Base-by-base conservation (phyloP, 2,113 vertebrate species). In the Cynoglossus semilaevis region DNA sequence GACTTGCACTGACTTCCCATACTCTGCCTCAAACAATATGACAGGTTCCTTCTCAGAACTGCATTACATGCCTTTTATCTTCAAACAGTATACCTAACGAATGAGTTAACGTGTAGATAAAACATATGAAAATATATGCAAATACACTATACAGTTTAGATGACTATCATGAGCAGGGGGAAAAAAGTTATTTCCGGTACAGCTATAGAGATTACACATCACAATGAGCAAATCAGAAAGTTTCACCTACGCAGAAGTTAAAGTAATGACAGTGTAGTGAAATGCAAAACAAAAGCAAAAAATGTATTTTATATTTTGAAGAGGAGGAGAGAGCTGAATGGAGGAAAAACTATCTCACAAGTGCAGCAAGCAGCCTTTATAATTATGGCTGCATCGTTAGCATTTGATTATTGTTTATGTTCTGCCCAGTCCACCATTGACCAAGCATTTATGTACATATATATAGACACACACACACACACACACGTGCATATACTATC, bases 391-490 rank as follows among this genome's bases (percentile, higher is more conserved):
- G 49, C 15, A 8, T 83, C 67, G 43, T 83, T 78, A 81, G 79
- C 78, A 79, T 86, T 82, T 83, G 70, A 79, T 82, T 81, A 79
- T 66, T 77, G 72, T 81, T 87, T 77, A 82, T 80, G 58, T 48
- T 72, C 18, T 65, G 37, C 61, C 57, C 75, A 70, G 61, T 61
- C 22, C 48, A 55, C 66, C 48, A 58, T 43, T 63, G 55, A 60
- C 41, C 58, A 43, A 37, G 34, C 54, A 51, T 51, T 58, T 35
- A 58, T 29, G 58, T 43, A 72, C 53, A 55, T 18, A 45, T 17
- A 53, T 34, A 50, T 48, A 66, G 2, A 17, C 14, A 22, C 7
- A 47, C 48, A 48, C 9, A 51, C 34, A 13, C 22, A 41, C 10
- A 44, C 34, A 43, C 46, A 49, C 35, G 15, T 49, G 50, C 51